Conservation (phyloP, 2,113 vertebrate species). For the Neogobius melanostomus region DNA sequence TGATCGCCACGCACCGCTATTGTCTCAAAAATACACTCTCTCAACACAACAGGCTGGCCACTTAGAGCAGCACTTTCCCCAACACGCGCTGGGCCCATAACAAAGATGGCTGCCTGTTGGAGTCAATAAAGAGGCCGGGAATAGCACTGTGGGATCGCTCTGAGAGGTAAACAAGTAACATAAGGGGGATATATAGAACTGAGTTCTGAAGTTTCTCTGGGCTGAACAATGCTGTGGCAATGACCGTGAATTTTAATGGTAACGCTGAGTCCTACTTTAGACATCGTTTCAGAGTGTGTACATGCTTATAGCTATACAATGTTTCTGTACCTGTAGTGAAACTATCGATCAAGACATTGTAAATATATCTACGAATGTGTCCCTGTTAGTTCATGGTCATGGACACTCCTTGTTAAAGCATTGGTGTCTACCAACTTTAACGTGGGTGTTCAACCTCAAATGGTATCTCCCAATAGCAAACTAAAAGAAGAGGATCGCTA, state of each 20-base stretch:
- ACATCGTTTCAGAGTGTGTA: neutral
- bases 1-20: neutral
- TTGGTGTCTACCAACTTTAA: no score
- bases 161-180: slow-evolving; percentile 37
- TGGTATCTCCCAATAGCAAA: no score
- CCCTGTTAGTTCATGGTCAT: no score
- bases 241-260: slow-evolving; percentile 9
- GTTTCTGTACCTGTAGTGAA: no score
- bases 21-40: slow-evolving; percentile 39
- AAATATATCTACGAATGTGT: no score
- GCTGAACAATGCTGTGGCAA: neutral
- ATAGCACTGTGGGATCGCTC: slow-evolving; percentile 37
- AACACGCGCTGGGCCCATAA: slow-evolving; percentile 50
- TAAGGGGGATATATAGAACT: neutral
- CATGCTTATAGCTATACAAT: no score
- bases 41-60: slow-evolving; percentile 38
- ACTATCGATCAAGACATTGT: no score
- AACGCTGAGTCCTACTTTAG: neutral
- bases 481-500: no score
- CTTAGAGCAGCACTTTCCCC: slow-evolving; percentile 54
- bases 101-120: slow-evolving; percentile 38
- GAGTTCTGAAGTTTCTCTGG: neutral
- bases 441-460: no score
- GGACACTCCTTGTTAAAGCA: no score
- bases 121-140: slow-evolving; percentile 52